A percentile compares a stretch with the other conserved stretches of the same genome.
These are phyloP conservation scores for Emydocephalus ijimae DNA, from an alignment of 2,113 vertebrate species.

Conservation along the genomic window DNA sequence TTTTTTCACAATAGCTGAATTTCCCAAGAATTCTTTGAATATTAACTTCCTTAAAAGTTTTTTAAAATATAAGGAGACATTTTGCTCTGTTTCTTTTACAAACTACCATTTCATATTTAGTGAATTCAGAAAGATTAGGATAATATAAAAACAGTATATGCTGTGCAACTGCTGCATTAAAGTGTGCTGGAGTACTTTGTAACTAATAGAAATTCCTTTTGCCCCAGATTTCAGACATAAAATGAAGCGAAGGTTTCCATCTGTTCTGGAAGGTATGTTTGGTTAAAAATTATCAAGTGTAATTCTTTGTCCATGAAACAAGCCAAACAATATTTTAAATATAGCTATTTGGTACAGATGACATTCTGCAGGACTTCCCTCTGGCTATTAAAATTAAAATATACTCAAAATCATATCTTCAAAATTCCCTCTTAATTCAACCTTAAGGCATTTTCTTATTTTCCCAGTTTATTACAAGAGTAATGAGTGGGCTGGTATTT, in stretches of 20 bases:
- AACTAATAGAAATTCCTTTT: constrained; percentile 23
- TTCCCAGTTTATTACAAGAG: constrained; percentile 87
- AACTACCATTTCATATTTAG: background rate
- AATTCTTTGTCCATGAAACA: background rate
- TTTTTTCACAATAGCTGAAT: background rate
- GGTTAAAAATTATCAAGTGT: background rate
- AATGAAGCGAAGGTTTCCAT: constrained; percentile 75
- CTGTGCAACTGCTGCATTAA: background rate
- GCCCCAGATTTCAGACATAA: constrained; percentile 77
- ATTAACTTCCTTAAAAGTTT: background rate
- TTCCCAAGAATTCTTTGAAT: background rate
- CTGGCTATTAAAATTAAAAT: background rate
- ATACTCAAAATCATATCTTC: background rate
- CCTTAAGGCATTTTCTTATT: constrained; percentile 43
- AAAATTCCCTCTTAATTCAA: background rate
- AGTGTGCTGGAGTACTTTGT: background rate
- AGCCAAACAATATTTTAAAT: background rate
- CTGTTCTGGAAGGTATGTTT: constrained; percentile 77
- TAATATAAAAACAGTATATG: background rate
- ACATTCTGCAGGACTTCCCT: background rate
- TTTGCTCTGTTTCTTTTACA: background rate
- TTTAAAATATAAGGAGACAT: background rate
- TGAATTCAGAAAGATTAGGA: background rate
- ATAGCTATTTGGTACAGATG: background rate
- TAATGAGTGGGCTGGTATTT: constrained; percentile 80